Percentiles rank a stretch among this genome's conserved stretches.
Conservation (phyloP, 2,888 invertebrate genomes). For the Lamellibrachia satsuma region DNA sequence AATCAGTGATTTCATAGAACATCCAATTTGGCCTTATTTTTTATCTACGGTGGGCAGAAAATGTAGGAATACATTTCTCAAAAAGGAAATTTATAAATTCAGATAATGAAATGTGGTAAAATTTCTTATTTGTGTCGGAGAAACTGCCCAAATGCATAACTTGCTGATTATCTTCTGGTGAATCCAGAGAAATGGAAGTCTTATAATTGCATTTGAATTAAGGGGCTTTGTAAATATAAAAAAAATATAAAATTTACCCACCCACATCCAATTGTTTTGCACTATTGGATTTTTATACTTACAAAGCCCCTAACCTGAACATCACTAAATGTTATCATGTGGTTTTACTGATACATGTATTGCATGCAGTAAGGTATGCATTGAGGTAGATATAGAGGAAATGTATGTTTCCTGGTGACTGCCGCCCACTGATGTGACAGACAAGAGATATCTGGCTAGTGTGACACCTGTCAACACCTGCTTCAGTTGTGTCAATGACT, state of each 20-base stretch:
- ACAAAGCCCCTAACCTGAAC: too few relatives aligned
- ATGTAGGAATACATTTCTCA: too few relatives aligned
- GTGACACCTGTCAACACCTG: slow-evolving; percentile 6
- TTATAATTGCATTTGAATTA: too few relatives aligned
- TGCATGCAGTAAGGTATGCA: not conserved
- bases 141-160: not conserved
- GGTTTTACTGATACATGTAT: not conserved
- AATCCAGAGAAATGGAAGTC: not conserved
- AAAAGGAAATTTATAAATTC: not conserved
- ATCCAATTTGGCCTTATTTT: too few relatives aligned
- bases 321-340: not conserved
- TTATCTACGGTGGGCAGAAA: too few relatives aligned
- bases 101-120: not conserved
- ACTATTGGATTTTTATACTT: too few relatives aligned
- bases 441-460: not conserved
- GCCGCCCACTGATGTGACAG: not conserved
- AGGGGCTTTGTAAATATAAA: too few relatives aligned
- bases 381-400: not conserved
- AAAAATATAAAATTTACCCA: too few relatives aligned
- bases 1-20: too few relatives aligned
- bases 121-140: not conserved
- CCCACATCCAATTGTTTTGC: too few relatives aligned
- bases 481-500: not conserved
- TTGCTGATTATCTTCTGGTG: not conserved
- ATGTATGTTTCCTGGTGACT: not conserved